Conservation (phyloP, 1,140 invertebrate species). For the Eufriesea mexicana region DNA sequence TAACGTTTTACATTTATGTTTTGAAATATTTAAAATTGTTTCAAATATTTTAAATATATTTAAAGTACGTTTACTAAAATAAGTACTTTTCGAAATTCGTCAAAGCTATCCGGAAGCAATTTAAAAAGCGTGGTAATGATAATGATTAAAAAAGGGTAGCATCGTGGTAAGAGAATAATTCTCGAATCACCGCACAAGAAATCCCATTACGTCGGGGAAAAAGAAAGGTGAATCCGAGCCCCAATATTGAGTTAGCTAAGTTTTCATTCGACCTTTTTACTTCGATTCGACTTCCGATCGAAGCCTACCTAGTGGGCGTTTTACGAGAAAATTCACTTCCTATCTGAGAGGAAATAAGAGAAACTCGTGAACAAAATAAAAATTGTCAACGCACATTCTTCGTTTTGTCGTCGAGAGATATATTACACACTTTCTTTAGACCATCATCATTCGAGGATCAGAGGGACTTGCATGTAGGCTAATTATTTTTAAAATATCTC, state of each 20-base stretch:
- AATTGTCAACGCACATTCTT: constrained; percentile 11
- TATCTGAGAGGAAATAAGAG: constrained; percentile 56
- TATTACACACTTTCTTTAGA: background rate
- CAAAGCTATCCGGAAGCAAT: background rate
- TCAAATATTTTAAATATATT: no score
- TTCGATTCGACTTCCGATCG: constrained; percentile 77
- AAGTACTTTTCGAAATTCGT: background rate
- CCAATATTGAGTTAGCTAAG: constrained; percentile 80
- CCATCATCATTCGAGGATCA: background rate
- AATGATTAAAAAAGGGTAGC: constrained; percentile 61
- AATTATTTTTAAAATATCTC: background rate
- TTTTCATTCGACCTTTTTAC: constrained; percentile 80
- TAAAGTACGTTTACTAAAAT: no score
- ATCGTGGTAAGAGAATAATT: constrained; percentile 75
- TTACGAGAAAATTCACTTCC: constrained; percentile 62
- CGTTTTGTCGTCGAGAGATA: background rate
- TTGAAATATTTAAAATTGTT: no score
- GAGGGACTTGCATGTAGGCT: background rate
- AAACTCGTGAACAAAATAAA: constrained; percentile 50
- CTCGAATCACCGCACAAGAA: constrained; percentile 78
- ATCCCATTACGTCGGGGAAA: constrained; percentile 76
- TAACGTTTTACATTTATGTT: no score
- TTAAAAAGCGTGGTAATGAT: constrained; percentile 44
- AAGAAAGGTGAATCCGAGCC: constrained; percentile 74
- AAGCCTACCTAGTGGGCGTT: constrained; percentile 62